A percentile compares a stretch with the other conserved stretches of the same genome.
These are phyloP conservation scores for Nebria brevicollis DNA, from an alignment of 2,888 invertebrate species.

Conservation along the genomic window DNA sequence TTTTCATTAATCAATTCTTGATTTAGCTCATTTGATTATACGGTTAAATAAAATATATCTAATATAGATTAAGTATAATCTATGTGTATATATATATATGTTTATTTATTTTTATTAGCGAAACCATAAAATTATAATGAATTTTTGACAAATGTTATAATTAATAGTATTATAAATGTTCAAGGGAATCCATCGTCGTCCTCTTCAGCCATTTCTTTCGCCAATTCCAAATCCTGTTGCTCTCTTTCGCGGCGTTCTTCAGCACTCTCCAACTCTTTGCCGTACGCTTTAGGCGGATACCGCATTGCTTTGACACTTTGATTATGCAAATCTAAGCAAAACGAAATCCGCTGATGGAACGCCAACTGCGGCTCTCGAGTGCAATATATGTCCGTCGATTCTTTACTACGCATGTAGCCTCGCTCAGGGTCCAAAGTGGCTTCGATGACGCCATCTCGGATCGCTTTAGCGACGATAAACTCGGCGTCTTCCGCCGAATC, in stretches of 20 bases:
- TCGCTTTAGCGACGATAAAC: slow-evolving; percentile 98
- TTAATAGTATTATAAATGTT: slow-evolving; percentile 47
- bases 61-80: too few relatives aligned
- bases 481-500: slow-evolving; percentile 98
- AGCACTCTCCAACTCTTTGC: slow-evolving; percentile 96
- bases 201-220: slow-evolving; percentile 99
- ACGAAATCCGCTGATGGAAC: slow-evolving; percentile 96
- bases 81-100: too few relatives aligned
- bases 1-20: too few relatives aligned
- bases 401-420: slow-evolving; percentile 97
- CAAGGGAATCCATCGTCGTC: slow-evolving; percentile 90
- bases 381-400: slow-evolving; percentile 96
- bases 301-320: slow-evolving; percentile 99
- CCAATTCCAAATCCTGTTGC: slow-evolving; percentile 97
- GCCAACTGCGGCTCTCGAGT: slow-evolving; percentile 96
- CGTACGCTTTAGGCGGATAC: slow-evolving; percentile 98
- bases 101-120: slow-evolving; percentile 25
- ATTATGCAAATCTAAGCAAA: slow-evolving; percentile 97
- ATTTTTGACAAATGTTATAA: neutral
- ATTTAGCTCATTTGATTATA: too few relatives aligned
- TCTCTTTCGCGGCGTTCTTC: slow-evolving; percentile 96
- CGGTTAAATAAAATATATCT: too few relatives aligned
- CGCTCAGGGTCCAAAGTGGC: slow-evolving; percentile 95
- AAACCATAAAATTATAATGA: slow-evolving; percentile 34
- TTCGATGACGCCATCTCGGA: slow-evolving; percentile 98